Conservation (phyloP, 2,113 vertebrate species). For the Clarias batrachus region DNA sequence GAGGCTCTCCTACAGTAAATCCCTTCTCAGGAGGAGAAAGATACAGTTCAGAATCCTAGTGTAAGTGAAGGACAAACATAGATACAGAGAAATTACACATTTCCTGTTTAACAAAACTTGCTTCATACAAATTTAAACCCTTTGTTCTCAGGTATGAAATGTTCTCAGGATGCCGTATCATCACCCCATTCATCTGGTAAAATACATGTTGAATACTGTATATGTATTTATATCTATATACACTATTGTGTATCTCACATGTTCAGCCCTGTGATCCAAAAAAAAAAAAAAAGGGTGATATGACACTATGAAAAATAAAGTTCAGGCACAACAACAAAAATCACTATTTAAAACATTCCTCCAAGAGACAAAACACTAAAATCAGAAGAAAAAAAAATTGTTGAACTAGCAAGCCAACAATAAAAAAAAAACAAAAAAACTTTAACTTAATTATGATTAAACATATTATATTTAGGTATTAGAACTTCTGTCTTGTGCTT, state of each 20-base stretch:
- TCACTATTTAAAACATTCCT: conserved; percentile 41
- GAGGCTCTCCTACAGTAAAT: conserved; percentile 42
- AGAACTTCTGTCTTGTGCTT: conserved; percentile 43
- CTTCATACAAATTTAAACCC: conserved; percentile 37
- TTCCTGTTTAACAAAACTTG: conserved; percentile 17
- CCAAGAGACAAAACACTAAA: conserved; percentile 41
- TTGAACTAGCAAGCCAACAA: conserved; percentile 44
- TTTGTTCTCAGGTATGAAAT: conserved; percentile 42
- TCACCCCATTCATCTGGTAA: conserved; percentile 16
- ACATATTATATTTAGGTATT: conserved; percentile 27
- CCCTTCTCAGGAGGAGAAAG: conserved; percentile 37
- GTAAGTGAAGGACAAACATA: conserved; percentile 47
- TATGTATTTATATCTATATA: conserved; percentile 1
- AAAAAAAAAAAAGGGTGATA: conserved; percentile 17
- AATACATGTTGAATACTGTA: conserved; percentile 46
- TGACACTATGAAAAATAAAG: conserved; percentile 51
- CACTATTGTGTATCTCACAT: conserved; percentile 39
- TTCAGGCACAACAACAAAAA: conserved; percentile 50
- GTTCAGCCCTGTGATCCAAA: conserved; percentile 47
- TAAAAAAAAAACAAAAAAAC: conserved; percentile 15
- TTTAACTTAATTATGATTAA: conserved; percentile 35
- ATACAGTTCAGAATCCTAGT: conserved; percentile 31
- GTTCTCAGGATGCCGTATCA: conserved; percentile 12
- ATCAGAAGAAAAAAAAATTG: conserved; percentile 16
- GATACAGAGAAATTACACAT: conserved; percentile 36